Percentiles rank a stretch among this genome's conserved stretches.
Conservation (phyloP, 2,888 invertebrate genomes). For the Caenorhabditis becei region DNA sequence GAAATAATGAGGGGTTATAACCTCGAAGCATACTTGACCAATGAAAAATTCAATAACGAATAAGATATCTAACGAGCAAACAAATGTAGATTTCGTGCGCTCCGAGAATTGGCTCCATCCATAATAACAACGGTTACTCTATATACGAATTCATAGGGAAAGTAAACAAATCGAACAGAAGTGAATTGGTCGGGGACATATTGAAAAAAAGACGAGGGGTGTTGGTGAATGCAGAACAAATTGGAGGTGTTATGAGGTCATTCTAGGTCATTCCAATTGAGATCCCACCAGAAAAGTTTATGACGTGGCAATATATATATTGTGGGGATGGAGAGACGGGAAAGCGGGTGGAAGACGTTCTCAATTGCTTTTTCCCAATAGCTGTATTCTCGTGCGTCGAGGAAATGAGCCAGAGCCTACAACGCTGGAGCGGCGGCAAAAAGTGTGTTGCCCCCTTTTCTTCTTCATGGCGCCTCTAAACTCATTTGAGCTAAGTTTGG, state of each 20-base stretch:
- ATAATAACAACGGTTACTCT: background rate
- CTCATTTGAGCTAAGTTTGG: conserved; percentile 37
- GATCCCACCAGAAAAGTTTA: conserved; percentile 6
- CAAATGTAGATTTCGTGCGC: background rate
- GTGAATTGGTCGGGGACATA: background rate
- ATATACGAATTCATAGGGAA: background rate
- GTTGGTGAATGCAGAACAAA: background rate
- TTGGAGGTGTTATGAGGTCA: conserved; percentile 1
- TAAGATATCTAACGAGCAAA: conserved; percentile 6
- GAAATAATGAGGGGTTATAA: too few species aligned
- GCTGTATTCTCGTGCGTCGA: background rate
- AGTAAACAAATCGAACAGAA: background rate
- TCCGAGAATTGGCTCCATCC: background rate
- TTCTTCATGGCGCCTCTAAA: conserved; percentile 21
- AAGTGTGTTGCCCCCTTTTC: conserved; percentile 12
- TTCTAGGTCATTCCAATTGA: background rate
- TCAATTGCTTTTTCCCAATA: background rate
- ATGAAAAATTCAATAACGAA: conserved; percentile 26
- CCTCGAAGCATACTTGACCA: background rate
- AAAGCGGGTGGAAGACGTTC: conserved; percentile 12
- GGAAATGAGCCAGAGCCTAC: conserved; percentile 12
- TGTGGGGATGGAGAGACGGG: conserved; percentile 3
- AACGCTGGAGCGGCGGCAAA: background rate
- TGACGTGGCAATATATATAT: conserved; percentile 34
- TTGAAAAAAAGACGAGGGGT: background rate